Conservation (phyloP, 2,113 vertebrate genomes). For the Pteropus alecto region DNA sequence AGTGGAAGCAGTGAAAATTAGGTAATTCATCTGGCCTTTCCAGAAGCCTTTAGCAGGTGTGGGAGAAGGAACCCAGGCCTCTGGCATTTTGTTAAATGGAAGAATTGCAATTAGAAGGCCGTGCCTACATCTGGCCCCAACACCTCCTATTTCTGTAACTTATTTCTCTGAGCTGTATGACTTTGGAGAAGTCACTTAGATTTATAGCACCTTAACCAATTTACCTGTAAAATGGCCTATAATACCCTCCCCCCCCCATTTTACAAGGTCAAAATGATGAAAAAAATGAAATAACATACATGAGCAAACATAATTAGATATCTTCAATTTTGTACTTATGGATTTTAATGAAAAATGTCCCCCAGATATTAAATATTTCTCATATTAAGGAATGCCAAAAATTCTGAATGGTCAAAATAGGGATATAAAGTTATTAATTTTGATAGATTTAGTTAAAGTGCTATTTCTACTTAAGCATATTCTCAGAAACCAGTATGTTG, state of each 20-base stretch:
- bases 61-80: conserved; percentile 39
- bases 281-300: not conserved
- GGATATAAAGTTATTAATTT: not conserved
- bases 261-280: not conserved
- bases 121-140: not conserved
- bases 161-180: not conserved
- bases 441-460: not conserved
- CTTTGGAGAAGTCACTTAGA: not conserved
- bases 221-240: not conserved
- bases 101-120: not conserved
- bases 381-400: not conserved
- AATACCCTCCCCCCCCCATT: not conserved
- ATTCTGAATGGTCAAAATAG: not conserved
- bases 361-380: not conserved
- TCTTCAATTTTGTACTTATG: not conserved
- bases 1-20: conserved; percentile 37
- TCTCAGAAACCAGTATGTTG: not conserved
- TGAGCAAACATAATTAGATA: not conserved
- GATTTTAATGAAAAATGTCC: not conserved
- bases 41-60: conserved; percentile 46
- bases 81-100: conserved; percentile 7
- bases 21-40: not conserved
- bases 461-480: not conserved
- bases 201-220: not conserved
- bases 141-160: not conserved